phyloP scores from a whole-genome alignment of 2,797 vertebrate species.

The Pyrocephalus nanus region DNA sequence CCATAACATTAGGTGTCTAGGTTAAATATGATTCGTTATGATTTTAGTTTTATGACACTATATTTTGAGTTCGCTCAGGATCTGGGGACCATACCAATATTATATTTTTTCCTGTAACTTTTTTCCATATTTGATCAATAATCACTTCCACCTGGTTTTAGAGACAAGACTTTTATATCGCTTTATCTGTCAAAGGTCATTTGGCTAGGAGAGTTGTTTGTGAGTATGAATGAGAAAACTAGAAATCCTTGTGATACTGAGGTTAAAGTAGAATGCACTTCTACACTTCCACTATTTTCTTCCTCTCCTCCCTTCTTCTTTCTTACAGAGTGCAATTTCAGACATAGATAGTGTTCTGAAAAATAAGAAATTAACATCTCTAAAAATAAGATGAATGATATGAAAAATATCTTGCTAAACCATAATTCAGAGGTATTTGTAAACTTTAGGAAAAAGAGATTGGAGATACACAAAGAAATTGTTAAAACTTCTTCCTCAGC shows the following conservation, averaged over 20 bases:
- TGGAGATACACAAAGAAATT: background rate
- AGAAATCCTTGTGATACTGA: background rate
- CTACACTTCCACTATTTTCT: background rate
- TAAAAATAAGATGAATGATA: background rate
- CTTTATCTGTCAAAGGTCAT: background rate
- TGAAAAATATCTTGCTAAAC: background rate
- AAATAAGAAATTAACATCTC: background rate
- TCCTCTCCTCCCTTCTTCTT: background rate
- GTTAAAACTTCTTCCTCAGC: background rate
- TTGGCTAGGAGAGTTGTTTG: background rate
- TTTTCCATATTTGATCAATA: background rate
- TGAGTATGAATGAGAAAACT: background rate
- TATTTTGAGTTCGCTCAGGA: background rate
- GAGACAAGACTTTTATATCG: background rate
- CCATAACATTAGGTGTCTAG: background rate
- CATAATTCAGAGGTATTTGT: background rate
- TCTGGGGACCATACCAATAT: background rate
- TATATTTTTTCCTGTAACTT: background rate
- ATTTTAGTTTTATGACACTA: background rate
- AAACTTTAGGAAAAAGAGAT: background rate
- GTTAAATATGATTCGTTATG: background rate
- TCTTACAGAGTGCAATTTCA: background rate
- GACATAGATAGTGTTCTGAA: background rate
- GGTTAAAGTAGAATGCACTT: background rate
- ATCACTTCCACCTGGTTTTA: background rate